A percentile compares a stretch with the other conserved stretches of the same genome.
Conservation (phyloP, 2,797 vertebrate genomes). For the Enteromius thamalakanensis region DNA sequence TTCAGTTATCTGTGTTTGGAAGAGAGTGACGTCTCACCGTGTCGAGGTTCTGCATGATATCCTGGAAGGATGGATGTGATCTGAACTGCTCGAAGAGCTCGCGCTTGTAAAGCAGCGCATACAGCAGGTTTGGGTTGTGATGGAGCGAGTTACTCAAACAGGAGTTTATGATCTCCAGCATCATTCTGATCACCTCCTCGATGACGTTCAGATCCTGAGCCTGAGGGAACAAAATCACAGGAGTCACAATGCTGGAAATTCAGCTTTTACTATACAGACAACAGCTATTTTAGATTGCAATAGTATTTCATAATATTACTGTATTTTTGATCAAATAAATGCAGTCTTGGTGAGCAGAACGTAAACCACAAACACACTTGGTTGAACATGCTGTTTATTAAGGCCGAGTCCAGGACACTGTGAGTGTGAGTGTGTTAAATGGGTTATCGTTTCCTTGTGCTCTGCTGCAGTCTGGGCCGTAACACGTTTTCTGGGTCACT, state of each 20-base stretch:
- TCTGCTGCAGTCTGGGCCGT: conserved; percentile 22
- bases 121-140: conserved; percentile 97
- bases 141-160: conserved; percentile 94
- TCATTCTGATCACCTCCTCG: conserved; percentile 98
- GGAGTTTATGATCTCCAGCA: conserved; percentile 98
- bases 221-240: conserved; percentile 70
- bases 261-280: background rate
- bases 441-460: conserved; percentile 22
- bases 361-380: background rate
- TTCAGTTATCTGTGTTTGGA: background rate
- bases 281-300: background rate
- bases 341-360: background rate
- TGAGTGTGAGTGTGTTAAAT: background rate
- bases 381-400: background rate
- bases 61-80: conserved; percentile 95
- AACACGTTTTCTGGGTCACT: conserved; percentile 11
- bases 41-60: conserved; percentile 98
- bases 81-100: conserved; percentile 97
- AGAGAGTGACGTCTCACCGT: conserved; percentile 79
- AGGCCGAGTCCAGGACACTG: background rate
- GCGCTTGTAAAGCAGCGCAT: conserved; percentile 93
- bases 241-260: background rate
- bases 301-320: background rate
- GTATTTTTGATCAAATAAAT: background rate
- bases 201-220: conserved; percentile 97